Evolutionary conservation across 1,140 invertebrate species (phyloP).

Genomic region (Brachionus sp.): DNA sequence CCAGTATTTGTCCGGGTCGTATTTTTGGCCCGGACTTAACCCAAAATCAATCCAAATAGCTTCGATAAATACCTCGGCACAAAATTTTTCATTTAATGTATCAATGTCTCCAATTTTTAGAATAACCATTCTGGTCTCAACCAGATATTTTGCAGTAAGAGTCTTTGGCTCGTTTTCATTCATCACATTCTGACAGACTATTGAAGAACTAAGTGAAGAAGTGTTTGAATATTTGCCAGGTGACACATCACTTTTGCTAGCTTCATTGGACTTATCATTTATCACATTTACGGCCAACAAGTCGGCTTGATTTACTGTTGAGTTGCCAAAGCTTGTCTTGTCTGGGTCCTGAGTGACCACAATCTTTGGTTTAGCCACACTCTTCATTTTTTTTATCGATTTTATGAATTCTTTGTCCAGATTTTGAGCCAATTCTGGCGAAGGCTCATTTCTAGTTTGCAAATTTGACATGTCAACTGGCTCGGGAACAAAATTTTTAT

Average conservation of each 20-base stretch:
- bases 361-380: not conserved
- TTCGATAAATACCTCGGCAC: constrained; percentile 47
- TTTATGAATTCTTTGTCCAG: not conserved
- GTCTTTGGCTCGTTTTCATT: not conserved
- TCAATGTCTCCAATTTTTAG: constrained; percentile 48
- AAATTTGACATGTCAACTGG: not conserved
- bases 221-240: not conserved
- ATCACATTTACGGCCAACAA: not conserved
- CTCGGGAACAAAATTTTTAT: not conserved
- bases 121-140: constrained; percentile 38
- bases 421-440: not conserved
- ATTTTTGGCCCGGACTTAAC: not conserved
- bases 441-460: not conserved
- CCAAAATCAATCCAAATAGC: constrained; percentile 44
- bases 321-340: not conserved
- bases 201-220: not conserved
- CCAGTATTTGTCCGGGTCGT: constrained; percentile 5
- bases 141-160: not conserved
- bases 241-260: not conserved
- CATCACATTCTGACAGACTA: not conserved
- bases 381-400: constrained; percentile 25
- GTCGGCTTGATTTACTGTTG: not conserved
- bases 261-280: not conserved
- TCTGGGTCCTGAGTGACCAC: not conserved
- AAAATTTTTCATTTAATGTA: constrained; percentile 47